phyloP scores from a whole-genome alignment of 2,797 vertebrate species.

The Sus cebifrons region DNA sequence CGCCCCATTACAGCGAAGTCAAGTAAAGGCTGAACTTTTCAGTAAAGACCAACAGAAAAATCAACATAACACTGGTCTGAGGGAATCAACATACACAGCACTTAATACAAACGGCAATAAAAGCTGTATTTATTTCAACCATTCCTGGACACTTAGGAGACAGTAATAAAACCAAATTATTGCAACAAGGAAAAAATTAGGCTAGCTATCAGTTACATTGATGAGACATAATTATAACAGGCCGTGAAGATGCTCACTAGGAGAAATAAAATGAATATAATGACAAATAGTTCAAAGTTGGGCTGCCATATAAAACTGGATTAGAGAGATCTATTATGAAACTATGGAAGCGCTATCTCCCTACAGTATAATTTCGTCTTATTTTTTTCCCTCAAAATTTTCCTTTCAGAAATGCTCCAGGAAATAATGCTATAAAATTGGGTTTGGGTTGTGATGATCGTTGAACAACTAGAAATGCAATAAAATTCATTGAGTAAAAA shows the following conservation, averaged over 20 bases:
- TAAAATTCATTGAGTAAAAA: too few relatives aligned
- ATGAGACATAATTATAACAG: neutral
- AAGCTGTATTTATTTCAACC: slow-evolving; percentile 28
- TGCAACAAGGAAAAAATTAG: slow-evolving; percentile 45
- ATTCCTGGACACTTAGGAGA: neutral
- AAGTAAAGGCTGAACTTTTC: slow-evolving; percentile 62
- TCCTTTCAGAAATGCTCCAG: slow-evolving; percentile 60
- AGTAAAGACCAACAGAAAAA: slow-evolving; percentile 31
- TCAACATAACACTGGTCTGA: slow-evolving; percentile 3
- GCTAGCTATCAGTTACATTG: slow-evolving; percentile 5
- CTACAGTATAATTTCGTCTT: neutral
- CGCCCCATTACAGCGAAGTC: slow-evolving; percentile 21
- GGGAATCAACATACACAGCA: neutral
- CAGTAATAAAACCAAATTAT: slow-evolving; percentile 52
- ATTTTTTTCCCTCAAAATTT: slow-evolving; percentile 59
- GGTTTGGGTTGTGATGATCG: too few relatives aligned
- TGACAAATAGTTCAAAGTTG: neutral
- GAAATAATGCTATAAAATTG: neutral
- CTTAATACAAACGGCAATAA: slow-evolving; percentile 50
- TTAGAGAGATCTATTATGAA: slow-evolving; percentile 27
- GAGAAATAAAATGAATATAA: slow-evolving; percentile 51
- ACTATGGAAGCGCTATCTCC: slow-evolving; percentile 8
- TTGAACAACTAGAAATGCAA: too few relatives aligned
- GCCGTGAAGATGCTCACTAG: neutral
- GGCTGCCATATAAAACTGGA: neutral